Percentiles rank a stretch among this genome's conserved stretches.
phyloP scores from a whole-genome alignment of 2,888 invertebrate genomes.

The Urechis unicinctus region DNA sequence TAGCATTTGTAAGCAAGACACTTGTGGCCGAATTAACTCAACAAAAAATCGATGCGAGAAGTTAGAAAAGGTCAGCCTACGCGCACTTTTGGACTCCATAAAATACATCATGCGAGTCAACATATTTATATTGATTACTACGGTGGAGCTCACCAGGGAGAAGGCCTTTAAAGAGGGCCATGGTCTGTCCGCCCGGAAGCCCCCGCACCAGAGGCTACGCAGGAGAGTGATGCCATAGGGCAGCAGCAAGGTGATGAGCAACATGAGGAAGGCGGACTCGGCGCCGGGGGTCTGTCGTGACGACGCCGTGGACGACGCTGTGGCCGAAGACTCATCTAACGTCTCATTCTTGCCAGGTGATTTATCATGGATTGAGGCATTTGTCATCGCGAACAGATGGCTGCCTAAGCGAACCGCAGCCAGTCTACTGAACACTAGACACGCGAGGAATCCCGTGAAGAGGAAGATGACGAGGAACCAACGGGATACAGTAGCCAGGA shows the following conservation, averaged over 20 bases:
- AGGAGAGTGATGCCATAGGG: conserved; percentile 26
- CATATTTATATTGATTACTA: too few species aligned
- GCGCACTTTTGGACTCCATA: too few species aligned
- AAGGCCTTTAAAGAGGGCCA: conserved; percentile 25
- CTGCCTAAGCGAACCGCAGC: neutral
- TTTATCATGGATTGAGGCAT: too few species aligned
- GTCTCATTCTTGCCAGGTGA: neutral
- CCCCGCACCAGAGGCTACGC: conserved; percentile 24
- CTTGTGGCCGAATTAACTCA: too few species aligned
- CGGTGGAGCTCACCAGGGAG: neutral
- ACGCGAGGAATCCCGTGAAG: neutral
- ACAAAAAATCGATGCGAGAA: too few species aligned
- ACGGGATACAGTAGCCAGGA: neutral
- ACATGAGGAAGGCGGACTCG: conserved; percentile 18
- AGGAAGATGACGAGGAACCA: conserved; percentile 2
- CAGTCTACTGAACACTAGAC: conserved; percentile 5
- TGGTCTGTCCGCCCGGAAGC: conserved; percentile 23
- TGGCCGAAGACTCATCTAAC: too few species aligned
- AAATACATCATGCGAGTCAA: too few species aligned
- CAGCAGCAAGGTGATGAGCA: conserved; percentile 19
- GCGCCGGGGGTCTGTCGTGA: neutral
- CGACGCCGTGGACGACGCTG: neutral
- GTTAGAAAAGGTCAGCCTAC: too few species aligned
- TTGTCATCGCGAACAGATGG: neutral
- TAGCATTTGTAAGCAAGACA: too few species aligned